Evolutionary conservation across 2,113 vertebrate species (phyloP), one percentile per base, ranked within the genome.

Genomic region (Columba janthina): DNA sequence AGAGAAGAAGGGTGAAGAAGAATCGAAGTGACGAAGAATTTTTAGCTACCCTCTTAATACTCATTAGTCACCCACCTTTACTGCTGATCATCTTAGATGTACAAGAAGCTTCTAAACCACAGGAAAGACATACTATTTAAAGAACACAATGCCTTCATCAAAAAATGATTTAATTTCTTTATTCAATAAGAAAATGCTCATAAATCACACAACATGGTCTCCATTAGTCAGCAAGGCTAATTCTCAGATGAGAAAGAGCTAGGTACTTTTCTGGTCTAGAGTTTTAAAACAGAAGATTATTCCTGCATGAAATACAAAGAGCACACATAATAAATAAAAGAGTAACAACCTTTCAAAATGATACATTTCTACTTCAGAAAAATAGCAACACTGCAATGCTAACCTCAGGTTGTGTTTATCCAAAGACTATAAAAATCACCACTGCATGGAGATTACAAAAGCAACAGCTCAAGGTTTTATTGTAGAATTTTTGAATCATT

Each of bases 1-100:
- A 15, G 3, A 32, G 15, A 61, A 88, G 22, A 4, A 4, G 5
- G 0, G 3, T 2, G 8, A 0, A 10, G 0, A 10, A 48, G 6
- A 44, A 77, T 10, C 4, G 17, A 78, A 90, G 11, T 10, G 5
- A 36, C 34, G 2, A 21, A 89, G 36, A 87, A 71, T 21, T 57
- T 22, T 51, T 78, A 62, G 12, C 4, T 58, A 46, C 21, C 7
- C 7, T 64, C 42, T 25, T 78, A 71, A 67, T 25, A 15, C 5
- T 74, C 74, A 56, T 38, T 64, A 81, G 15, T 40, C 20, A 46
- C 28, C 21, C 20, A 46, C 28, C 21, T 74, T 61, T 44, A 60
- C 25, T 54, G 32, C 28, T 61, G 38, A 40, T 82, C 9, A 60
- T 36, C 10, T 71, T 46, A 66, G 31, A 11, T 19, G 15, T 21